Conservation (phyloP, 2,888 invertebrate species). For the Herminia tarsipennalis region DNA sequence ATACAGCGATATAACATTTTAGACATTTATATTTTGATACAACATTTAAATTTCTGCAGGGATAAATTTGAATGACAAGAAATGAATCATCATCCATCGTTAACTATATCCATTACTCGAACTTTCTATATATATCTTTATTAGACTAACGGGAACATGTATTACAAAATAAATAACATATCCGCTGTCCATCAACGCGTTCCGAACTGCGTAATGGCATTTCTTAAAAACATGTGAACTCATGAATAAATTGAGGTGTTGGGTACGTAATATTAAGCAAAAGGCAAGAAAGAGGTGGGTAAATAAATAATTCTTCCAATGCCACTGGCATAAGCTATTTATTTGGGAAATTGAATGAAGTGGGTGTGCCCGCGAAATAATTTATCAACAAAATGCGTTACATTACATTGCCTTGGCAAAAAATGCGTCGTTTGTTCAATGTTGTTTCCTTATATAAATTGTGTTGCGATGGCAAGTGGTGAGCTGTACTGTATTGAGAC, state of each 20-base stretch:
- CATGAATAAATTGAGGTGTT: slow-evolving; percentile 53
- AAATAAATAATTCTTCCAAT: slow-evolving; percentile 53
- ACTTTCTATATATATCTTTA: too few species aligned
- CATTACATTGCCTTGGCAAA: slow-evolving; percentile 54
- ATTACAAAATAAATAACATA: background rate
- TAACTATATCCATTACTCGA: too few species aligned
- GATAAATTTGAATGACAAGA: too few species aligned
- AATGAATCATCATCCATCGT: too few species aligned
- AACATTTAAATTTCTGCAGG: too few species aligned
- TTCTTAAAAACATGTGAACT: slow-evolving; percentile 44
- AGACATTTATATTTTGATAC: too few species aligned
- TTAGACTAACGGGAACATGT: too few species aligned
- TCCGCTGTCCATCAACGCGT: slow-evolving; percentile 1
- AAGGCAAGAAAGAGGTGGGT: slow-evolving; percentile 45
- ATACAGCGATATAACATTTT: too few species aligned
- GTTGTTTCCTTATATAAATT: slow-evolving; percentile 36
- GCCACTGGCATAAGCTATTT: slow-evolving; percentile 57
- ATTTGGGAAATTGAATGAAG: slow-evolving; percentile 61
- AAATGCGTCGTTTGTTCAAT: slow-evolving; percentile 52
- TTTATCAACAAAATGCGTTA: slow-evolving; percentile 63
- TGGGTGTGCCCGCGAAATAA: slow-evolving; percentile 55
- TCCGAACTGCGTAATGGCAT: slow-evolving; percentile 31
- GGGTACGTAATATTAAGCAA: slow-evolving; percentile 40
- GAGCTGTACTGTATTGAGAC: too few species aligned
- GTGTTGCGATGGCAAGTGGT: slow-evolving; percentile 3